Evolutionary conservation across 2,888 invertebrate species (phyloP), one percentile per base, ranked within the genome.

Genomic region (Dicyrtomina minuta): DNA sequence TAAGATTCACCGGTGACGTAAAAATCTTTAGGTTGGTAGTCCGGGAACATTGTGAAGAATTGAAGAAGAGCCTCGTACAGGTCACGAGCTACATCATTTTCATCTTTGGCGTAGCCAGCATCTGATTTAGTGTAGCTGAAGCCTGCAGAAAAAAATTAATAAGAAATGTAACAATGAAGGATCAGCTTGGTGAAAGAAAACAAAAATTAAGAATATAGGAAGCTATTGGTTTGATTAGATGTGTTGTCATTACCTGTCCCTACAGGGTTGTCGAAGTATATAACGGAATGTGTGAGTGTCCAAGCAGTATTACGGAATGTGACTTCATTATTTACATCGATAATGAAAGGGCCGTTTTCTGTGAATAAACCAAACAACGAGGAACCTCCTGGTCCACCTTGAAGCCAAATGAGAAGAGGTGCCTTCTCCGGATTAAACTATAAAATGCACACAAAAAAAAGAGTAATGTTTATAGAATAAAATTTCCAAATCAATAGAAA

Each of bases 211-310:
- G 24, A 5, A 55, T 24, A 10, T 13, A 24, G 5, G 20, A 55
- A n/a, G 15, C 20, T 55, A 55, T 6, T 20, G 12, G 22, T 55
- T 10, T 26, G 15, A 22, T n/a, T n/a, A n/a, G n/a, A n/a, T 8
- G 26, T 8, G 22, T 55, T 8, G 46, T 4, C 3, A 24, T 59
- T 70, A 81, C 81, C 81, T 1, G 93, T 90, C 1, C 94, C 93
- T 0, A 92, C 96, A 0, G 96, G 96, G 82, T 93, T 96, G 81
- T 96, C 96, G 68, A 96, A 90, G 81, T 92, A 96, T 66, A 96
- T 86, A 51, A 96, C 82, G 77, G 90, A 88, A 81, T 92, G 91
- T 12, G 87, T 87, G 49, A 86, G 82, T 67, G 88, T 89, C 96
- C 96, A 96, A 10, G 90, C 87, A 4, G 75, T 75, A 10, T 65